Evolutionary conservation across 2,113 vertebrate genomes (phyloP).

Genomic region (Oxyura jamaicensis): DNA sequence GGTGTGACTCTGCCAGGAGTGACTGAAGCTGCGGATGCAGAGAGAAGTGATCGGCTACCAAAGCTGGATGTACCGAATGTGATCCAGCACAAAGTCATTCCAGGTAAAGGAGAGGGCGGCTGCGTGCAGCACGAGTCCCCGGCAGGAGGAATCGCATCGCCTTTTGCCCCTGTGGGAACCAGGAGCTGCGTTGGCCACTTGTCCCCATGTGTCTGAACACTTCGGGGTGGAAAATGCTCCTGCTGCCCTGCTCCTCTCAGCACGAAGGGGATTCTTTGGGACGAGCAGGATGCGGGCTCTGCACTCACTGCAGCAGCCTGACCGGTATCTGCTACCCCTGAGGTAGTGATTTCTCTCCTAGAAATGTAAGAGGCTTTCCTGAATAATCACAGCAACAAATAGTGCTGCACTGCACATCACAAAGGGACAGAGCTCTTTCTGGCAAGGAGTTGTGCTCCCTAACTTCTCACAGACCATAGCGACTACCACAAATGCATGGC

Average conservation of each 20-base stretch:
- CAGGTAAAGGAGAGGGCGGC: constrained; percentile 5
- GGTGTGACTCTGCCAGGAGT: not conserved
- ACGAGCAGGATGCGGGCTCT: not conserved
- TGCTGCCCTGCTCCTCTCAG: not conserved
- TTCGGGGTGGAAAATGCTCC: not conserved
- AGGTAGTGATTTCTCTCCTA: not conserved
- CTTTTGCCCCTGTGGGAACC: rapidly evolving
- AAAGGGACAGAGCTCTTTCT: not conserved
- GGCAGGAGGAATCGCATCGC: rapidly evolving
- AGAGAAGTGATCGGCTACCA: not conserved
- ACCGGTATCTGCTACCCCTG: rapidly evolving
- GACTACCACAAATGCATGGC: rapidly evolving
- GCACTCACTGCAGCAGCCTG: not conserved
- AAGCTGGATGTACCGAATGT: not conserved
- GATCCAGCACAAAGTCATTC: not conserved
- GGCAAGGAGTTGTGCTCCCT: rapidly evolving
- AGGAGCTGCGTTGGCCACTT: rapidly evolving
- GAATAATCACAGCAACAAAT: not conserved
- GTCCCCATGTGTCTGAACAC: rapidly evolving
- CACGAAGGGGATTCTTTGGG: not conserved
- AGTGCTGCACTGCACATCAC: rapidly evolving
- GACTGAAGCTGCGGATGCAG: not conserved
- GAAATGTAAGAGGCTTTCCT: not conserved
- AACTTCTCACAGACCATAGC: rapidly evolving
- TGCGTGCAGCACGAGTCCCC: rapidly evolving